phyloP scores from a whole-genome alignment of 2,113 vertebrate species.

The Vulpes vulpes region DNA sequence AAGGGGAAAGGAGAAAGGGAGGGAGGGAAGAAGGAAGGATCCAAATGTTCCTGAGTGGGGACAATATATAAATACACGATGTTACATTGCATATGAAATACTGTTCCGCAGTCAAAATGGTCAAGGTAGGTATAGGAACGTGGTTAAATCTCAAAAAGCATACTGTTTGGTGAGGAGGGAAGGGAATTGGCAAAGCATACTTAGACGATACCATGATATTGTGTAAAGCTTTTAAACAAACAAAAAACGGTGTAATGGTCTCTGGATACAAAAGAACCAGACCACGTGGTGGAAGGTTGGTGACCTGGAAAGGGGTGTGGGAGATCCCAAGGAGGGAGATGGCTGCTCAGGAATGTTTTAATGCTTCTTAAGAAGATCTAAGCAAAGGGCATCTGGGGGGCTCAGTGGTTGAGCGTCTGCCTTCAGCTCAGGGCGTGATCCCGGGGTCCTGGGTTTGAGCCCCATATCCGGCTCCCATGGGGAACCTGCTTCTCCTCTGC shows the following conservation, averaged over 20 bases:
- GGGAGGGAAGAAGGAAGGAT: background rate
- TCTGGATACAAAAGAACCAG: background rate
- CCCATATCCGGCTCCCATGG: too few species aligned
- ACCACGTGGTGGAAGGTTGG: background rate
- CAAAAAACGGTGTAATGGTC: background rate
- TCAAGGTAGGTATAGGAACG: background rate
- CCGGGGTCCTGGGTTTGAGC: too few species aligned
- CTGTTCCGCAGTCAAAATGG: background rate
- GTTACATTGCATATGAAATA: background rate
- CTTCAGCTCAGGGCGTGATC: too few species aligned
- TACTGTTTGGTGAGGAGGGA: background rate
- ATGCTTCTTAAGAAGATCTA: background rate
- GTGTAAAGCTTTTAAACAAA: background rate
- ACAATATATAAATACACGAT: background rate
- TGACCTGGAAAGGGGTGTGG: background rate
- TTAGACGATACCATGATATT: background rate
- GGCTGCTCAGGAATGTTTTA: background rate
- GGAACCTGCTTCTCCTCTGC: too few species aligned
- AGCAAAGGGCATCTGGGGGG: background rate
- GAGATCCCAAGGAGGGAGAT: background rate
- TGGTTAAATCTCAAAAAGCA: background rate
- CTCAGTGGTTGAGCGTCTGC: too few species aligned
- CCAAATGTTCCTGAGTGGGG: background rate
- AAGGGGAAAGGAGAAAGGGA: too few species aligned
- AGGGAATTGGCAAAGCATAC: background rate